Percentiles rank a stretch among this genome's conserved stretches.
Evolutionary conservation across 2,113 vertebrate species (phyloP).

Genomic region (Climacteris rufus): DNA sequence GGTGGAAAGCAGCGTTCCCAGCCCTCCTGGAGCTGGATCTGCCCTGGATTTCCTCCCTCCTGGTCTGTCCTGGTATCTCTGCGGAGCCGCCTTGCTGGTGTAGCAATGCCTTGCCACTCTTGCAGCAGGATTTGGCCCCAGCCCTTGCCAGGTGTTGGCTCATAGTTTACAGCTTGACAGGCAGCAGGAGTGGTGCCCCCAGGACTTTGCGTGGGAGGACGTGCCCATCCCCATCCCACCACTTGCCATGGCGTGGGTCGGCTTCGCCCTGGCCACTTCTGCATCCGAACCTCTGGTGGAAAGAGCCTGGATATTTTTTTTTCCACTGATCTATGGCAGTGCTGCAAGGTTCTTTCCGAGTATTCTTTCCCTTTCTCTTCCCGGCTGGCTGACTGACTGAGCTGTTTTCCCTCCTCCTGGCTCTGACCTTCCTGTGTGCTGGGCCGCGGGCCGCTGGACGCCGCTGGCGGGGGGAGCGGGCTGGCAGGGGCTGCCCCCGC

Average conservation of each 20-base stretch:
- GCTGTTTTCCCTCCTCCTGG: not conserved
- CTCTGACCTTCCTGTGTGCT: conserved; percentile 34
- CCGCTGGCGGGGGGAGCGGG: not conserved
- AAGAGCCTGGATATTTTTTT: not conserved
- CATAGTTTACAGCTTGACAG: not conserved
- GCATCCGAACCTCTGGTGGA: rapidly evolving
- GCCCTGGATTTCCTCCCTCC: not conserved
- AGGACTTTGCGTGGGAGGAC: not conserved
- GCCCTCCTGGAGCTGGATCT: not conserved
- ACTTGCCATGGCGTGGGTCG: rapidly evolving
- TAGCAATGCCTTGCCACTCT: conserved; percentile 16
- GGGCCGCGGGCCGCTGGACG: not conserved
- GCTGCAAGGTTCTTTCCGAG: conserved; percentile 31
- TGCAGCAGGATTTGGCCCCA: conserved; percentile 20
- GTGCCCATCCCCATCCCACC: not conserved
- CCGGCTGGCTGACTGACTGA: not conserved
- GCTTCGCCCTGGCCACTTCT: rapidly evolving
- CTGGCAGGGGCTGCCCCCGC: not conserved
- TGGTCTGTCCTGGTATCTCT: not conserved
- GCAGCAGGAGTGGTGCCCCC: not conserved
- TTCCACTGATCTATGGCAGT: not conserved
- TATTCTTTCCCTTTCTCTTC: conserved; percentile 52
- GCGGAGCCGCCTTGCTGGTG: not conserved
- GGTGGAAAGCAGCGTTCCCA: not conserved
- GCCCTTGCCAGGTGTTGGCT: conserved; percentile 18